phyloP scores from a whole-genome alignment of 2,113 vertebrate genomes.

The Lophotis ruficrista region DNA sequence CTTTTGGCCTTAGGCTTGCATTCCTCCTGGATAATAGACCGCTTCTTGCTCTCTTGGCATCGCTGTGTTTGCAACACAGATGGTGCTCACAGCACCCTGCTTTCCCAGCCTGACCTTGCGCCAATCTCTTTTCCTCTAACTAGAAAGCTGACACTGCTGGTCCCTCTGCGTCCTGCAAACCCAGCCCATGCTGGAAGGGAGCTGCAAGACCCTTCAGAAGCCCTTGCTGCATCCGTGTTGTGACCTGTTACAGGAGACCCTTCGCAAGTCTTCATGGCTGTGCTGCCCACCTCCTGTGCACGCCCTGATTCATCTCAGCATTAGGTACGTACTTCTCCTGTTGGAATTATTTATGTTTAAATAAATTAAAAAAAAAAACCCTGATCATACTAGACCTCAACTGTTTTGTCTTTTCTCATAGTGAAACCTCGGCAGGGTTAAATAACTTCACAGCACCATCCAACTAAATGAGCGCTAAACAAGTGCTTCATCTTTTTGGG shows the following conservation, averaged over 20 bases:
- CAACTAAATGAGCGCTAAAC: background rate
- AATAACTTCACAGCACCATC: background rate
- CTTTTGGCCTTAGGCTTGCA: background rate
- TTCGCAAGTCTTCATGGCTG: rapidly evolving
- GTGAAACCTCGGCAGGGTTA: background rate
- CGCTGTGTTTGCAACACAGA: rapidly evolving
- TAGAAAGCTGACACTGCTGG: background rate
- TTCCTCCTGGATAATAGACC: background rate
- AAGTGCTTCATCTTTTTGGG: background rate
- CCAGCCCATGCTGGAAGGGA: background rate
- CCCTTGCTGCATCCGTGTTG: background rate
- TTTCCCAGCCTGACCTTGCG: background rate
- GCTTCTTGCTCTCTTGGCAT: rapidly evolving
- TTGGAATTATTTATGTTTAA: background rate
- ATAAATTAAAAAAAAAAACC: background rate
- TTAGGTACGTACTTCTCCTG: background rate
- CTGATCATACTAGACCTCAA: background rate
- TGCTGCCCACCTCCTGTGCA: background rate
- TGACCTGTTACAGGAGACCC: background rate
- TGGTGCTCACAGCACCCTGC: background rate
- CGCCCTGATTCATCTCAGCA: rapidly evolving
- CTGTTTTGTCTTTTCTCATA: background rate
- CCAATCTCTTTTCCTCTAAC: background rate
- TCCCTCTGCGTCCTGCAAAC: background rate
- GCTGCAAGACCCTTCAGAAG: background rate